phyloP scores from a whole-genome alignment of 2,113 vertebrate genomes.

The Petrocephalus microphthalmus region DNA sequence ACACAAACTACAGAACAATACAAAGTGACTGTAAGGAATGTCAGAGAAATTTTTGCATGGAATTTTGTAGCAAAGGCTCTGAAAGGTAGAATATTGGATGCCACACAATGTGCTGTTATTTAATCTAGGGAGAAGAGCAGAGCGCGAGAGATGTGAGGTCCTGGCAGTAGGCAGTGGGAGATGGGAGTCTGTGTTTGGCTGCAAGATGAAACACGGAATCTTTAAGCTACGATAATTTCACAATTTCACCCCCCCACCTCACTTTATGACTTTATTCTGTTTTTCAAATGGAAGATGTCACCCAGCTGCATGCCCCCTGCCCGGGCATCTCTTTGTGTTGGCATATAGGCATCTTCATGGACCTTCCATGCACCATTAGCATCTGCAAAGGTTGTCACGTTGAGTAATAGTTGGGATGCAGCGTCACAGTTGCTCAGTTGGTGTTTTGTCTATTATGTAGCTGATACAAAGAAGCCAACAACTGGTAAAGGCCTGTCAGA shows the following conservation, averaged over 20 bases:
- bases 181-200: neutral
- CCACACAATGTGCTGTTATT: neutral
- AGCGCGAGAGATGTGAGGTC: neutral
- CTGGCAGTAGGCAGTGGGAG: neutral
- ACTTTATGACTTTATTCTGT: slow-evolving; percentile 57
- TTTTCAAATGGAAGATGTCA: slow-evolving; percentile 20
- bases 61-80: too few relatives aligned
- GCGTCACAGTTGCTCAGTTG: slow-evolving; percentile 75
- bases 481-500: slow-evolving; percentile 75
- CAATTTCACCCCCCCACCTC: slow-evolving; percentile 13
- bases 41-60: too few relatives aligned
- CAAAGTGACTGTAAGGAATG: too few relatives aligned
- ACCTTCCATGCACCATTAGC: slow-evolving; percentile 59
- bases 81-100: too few relatives aligned
- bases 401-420: slow-evolving; percentile 59
- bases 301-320: neutral
- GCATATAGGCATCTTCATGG: slow-evolving; percentile 25
- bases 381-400: slow-evolving; percentile 61
- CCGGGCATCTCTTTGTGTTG: slow-evolving; percentile 51
- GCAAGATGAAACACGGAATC: neutral
- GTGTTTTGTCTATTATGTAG: slow-evolving; percentile 72
- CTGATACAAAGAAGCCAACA: slow-evolving; percentile 78
- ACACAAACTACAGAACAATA: neutral
- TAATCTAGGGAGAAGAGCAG: neutral
- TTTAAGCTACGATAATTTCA: neutral